Conservation (phyloP, 1,140 invertebrate species). For the Eriosoma lanigerum region DNA sequence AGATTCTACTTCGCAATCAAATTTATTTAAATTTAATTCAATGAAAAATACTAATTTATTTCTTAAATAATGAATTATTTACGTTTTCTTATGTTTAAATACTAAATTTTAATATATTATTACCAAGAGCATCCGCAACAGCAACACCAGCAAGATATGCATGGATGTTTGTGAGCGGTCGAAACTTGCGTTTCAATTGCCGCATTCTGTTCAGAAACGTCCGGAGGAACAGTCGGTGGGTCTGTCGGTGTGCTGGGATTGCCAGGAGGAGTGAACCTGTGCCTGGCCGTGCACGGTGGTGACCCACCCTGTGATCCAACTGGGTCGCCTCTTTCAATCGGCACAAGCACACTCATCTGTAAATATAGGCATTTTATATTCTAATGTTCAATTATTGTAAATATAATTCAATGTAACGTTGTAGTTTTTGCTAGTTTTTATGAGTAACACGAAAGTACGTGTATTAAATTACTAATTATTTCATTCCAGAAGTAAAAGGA, state of each 20-base stretch:
- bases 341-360: constrained; percentile 50
- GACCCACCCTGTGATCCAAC: constrained; percentile 45
- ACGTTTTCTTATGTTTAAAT: too few species aligned
- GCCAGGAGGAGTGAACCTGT: constrained; percentile 47
- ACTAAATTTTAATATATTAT: background rate
- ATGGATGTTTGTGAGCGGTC: constrained; percentile 58
- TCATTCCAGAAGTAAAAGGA: too few species aligned
- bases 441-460: too few species aligned
- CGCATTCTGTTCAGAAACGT: constrained; percentile 54
- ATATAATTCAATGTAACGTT: too few species aligned
- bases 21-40: too few species aligned
- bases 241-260: constrained; percentile 38
- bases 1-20: too few species aligned
- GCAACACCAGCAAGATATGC: constrained; percentile 71
- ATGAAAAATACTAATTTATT: too few species aligned
- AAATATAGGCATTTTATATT: too few species aligned
- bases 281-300: constrained; percentile 45
- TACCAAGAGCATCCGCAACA: constrained; percentile 74
- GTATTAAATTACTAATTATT: too few species aligned
- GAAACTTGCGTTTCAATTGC: constrained; percentile 55
- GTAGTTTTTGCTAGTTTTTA: too few species aligned
- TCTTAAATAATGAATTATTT: too few species aligned
- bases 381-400: too few species aligned
- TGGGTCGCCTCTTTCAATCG: constrained; percentile 47
- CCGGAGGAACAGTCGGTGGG: constrained; percentile 44